Base-by-base conservation (phyloP, 1,140 invertebrate species). In the Adelges cooleyi region DNA sequence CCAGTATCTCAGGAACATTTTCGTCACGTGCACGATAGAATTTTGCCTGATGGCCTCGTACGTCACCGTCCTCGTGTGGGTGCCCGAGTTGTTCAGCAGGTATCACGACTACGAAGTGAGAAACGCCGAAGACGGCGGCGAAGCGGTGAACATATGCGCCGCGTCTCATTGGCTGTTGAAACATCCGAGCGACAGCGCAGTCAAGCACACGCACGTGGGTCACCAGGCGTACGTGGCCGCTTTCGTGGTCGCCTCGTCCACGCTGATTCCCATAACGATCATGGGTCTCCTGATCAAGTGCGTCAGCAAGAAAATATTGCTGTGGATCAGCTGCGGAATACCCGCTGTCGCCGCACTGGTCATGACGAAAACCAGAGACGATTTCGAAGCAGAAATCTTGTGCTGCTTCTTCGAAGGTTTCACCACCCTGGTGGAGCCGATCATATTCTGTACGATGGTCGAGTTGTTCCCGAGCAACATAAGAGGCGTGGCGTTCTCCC, bases 11-110 rank as follows among this genome's bases (percentile, higher is more conserved):
- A 17, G 25, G 29, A 59, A 46, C 1, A 59, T 59, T 15, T 27
- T 25, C 0, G 17, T 59, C 1, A 46, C 42, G 10, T 46, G 54
- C 29, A 15, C 18, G 15, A 29, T 59, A 27, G 54, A 59, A 29
- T 59, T 59, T 29, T 59, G 54, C 20, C 46, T 59, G 15, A 59
- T 59, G 54, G 17, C 54, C 17, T 46, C 54, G 40, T 59, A 59
- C n/a, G 22, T 46, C 1, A 17, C 54, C 11, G 42, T 59, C 20
- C 54, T 59, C n/a, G 23, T 59, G 29, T 59, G 54, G 54, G 17
- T 46, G 20, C 54, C 54, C 3, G 54, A 59, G 27, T 8, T 59
- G 4, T 59, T 59, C 44, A 44, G 22, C 13, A 59, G 54, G 15
- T 59, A 46, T 2, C 13, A 27, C 4, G 13, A 46, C 20, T 59